Evolutionary conservation across 2,888 invertebrate species (phyloP).

Genomic region (Epistrophe eligans): DNA sequence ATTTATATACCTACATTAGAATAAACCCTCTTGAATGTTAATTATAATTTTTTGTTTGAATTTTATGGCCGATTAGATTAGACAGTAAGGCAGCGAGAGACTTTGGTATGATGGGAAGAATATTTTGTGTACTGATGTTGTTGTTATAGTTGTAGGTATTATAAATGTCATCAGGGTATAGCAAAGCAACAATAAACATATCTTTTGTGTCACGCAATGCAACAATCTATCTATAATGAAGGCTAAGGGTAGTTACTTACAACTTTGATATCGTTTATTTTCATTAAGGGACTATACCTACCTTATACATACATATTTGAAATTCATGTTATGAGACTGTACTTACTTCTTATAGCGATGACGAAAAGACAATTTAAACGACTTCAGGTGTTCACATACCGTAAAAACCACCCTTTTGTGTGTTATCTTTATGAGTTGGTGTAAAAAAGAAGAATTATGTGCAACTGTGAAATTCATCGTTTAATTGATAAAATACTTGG

Average conservation of each 20-base stretch:
- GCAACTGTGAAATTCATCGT: constrained; percentile 76
- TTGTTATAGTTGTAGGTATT: constrained; percentile 39
- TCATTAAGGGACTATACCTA: not conserved
- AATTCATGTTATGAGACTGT: constrained; percentile 59
- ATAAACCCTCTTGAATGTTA: constrained; percentile 57
- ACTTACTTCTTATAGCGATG: constrained; percentile 57
- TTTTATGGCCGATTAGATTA: constrained; percentile 72
- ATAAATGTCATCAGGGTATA: constrained; percentile 68
- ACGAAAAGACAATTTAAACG: constrained; percentile 69
- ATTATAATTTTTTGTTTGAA: constrained; percentile 69
- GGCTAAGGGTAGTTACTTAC: constrained; percentile 49
- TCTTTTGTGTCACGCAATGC: constrained; percentile 68
- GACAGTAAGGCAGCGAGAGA: not conserved
- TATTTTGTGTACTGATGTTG: not conserved
- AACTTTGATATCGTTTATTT: constrained; percentile 37
- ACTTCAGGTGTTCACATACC: constrained; percentile 72
- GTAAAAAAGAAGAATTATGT: constrained; percentile 74
- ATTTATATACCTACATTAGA: not conserved
- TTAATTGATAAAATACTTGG: constrained; percentile 70
- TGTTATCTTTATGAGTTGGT: constrained; percentile 68
- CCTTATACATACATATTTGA: no score
- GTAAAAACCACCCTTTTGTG: constrained; percentile 66
- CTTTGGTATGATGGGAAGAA: constrained; percentile 44
- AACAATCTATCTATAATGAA: constrained; percentile 74
- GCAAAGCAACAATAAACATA: constrained; percentile 33